Base-by-base conservation (phyloP, 2,797 vertebrate genomes). In the Melanotaenia parkinsoni region DNA sequence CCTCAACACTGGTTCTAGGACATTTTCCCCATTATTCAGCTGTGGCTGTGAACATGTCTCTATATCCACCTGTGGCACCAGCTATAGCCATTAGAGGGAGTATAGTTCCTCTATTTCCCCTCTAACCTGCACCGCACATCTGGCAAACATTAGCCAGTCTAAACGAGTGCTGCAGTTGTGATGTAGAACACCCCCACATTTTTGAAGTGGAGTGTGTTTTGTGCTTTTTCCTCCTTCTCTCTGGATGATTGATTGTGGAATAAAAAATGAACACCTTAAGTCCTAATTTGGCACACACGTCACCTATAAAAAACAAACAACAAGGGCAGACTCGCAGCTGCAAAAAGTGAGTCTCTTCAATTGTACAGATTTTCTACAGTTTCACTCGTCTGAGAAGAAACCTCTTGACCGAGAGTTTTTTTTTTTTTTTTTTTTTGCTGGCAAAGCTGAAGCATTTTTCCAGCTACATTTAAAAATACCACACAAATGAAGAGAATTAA, bases 101-200 rank as follows among this genome's bases (percentile, higher is more conserved):
- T 74, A 63, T 56, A 64, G 79, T 7, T 81, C 86, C 77, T 85
- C 66, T 38, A 26, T 72, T 76, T 65, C 33, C 61, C n/a, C 63
- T 62, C 70, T 67, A 79, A 90, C 89, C 90, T 86, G 88, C 79
- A 71, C 62, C 40, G 85, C 86, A 93, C 93, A 94, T 94, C 93
- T 94, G 92, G 92, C 84, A 94, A 89, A 86, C 86, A 94, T 94
- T 94, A 94, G 79, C 77, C 79, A 35, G 82, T 54, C 82, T 74
- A 90, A 91, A 91, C 56, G 86, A 91, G 76, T 66, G 88, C 79
- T 90, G 86, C 87, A 91, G 86, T 86, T 32, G 58, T 87, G 90
- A 91, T 92, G 91, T 76, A 78, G 79, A 91, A 92, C 91, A 91
- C 90, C 91, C 90, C 88, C 83, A 35, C 91, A 88, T 91, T 91